Evolutionary conservation across 2,888 invertebrate species (phyloP).

Genomic region (Alloscopus bannaensis): DNA sequence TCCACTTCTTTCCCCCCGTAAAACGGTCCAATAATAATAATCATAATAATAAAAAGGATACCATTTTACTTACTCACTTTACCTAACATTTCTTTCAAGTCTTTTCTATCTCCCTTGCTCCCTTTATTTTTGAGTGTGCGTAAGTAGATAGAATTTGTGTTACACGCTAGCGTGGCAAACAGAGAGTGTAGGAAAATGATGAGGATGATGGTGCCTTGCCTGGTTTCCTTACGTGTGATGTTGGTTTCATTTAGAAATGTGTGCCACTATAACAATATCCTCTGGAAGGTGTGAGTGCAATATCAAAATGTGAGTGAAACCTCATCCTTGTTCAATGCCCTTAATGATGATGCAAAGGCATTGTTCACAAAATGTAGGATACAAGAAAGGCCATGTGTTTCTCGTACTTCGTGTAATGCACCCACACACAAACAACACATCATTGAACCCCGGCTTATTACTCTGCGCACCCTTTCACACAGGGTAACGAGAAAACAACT

Average conservation of each 20-base stretch:
- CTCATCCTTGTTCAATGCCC: neutral
- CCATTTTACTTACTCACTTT: conserved; percentile 38
- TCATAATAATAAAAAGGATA: conserved; percentile 64
- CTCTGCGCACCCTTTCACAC: conserved; percentile 22
- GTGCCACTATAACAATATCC: neutral
- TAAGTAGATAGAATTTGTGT: no score
- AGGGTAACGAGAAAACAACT: conserved; percentile 44
- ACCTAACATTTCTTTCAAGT: conserved; percentile 40
- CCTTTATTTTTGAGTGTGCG: neutral
- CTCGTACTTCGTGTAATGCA: neutral
- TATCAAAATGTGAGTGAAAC: conserved; percentile 49
- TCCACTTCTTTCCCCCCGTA: conserved; percentile 48
- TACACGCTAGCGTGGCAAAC: neutral
- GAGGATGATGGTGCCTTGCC: conserved; percentile 29
- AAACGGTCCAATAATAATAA: conserved; percentile 61
- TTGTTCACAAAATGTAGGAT: neutral
- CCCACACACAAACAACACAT: neutral
- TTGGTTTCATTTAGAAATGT: neutral
- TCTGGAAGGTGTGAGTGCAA: conserved; percentile 5
- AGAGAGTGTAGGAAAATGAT: conserved; percentile 23
- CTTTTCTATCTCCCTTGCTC: conserved; percentile 31
- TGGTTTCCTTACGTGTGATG: conserved; percentile 30
- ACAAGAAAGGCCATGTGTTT: neutral
- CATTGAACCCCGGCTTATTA: no score
- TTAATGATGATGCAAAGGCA: conserved; percentile 10